Percentiles rank a stretch among this genome's conserved stretches.
Evolutionary conservation across 2,113 vertebrate genomes (phyloP).

Genomic region (Vidua chalybeata): DNA sequence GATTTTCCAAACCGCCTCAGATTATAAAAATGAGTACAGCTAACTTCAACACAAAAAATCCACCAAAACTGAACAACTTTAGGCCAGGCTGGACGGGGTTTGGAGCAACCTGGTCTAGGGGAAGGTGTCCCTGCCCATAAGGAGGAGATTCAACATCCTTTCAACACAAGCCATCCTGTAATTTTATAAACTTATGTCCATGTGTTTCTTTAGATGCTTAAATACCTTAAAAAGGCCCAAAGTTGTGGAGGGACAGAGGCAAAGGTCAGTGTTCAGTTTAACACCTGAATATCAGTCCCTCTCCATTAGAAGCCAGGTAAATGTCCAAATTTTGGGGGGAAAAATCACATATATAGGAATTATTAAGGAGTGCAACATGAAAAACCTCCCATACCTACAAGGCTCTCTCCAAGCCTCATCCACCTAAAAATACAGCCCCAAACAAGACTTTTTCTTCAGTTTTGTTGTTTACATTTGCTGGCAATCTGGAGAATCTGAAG

Average conservation of each 20-base stretch:
- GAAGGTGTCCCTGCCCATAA: too few relatives aligned
- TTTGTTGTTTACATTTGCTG: constrained; percentile 32
- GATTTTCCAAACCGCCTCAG: background rate
- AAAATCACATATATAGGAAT: fast-evolving
- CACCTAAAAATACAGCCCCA: background rate
- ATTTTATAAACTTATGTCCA: background rate
- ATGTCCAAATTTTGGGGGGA: fast-evolving
- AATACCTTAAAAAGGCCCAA: background rate
- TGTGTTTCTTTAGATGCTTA: background rate
- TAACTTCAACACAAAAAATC: background rate
- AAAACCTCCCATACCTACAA: background rate
- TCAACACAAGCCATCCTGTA: background rate
- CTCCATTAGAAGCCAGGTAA: background rate
- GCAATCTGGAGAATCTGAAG: background rate
- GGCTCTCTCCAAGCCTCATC: background rate
- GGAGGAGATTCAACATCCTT: too few relatives aligned
- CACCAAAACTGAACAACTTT: background rate
- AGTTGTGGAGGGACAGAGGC: too few relatives aligned
- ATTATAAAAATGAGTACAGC: background rate
- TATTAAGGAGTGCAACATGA: fast-evolving
- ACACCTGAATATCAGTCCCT: fast-evolving
- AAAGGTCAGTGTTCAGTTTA: background rate
- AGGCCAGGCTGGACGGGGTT: fast-evolving
- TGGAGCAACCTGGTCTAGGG: background rate
- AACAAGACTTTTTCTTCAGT: background rate